These are phyloP conservation scores for Coilia nasus DNA, from an alignment of 2,797 vertebrate genomes.

Conservation along the genomic window DNA sequence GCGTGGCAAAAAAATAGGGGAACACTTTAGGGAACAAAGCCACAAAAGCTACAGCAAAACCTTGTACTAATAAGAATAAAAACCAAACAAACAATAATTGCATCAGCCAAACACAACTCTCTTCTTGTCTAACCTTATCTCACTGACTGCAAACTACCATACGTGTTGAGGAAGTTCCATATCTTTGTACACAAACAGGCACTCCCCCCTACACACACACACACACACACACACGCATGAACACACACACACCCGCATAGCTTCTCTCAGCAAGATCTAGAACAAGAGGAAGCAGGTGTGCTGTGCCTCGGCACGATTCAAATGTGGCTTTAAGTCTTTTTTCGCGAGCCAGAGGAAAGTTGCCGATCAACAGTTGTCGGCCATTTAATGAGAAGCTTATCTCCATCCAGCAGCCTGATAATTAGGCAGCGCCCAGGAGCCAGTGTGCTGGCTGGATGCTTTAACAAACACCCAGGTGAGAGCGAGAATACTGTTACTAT, in stretches of 20 bases:
- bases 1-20: conserved; percentile 46
- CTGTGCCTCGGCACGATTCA: conserved; percentile 64
- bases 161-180: background rate
- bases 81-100: conserved; percentile 8
- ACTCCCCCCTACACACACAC: background rate
- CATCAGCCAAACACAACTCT: background rate
- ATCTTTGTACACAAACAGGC: background rate
- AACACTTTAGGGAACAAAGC: background rate
- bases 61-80: background rate
- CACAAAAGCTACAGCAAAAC: background rate
- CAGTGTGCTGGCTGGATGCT: conserved; percentile 42
- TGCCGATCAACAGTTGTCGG: conserved; percentile 47
- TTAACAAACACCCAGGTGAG: conserved; percentile 58
- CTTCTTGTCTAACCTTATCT: conserved; percentile 6
- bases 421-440: conserved; percentile 56
- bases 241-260: background rate
- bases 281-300: conserved; percentile 38
- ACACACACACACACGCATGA: conserved; percentile 6
- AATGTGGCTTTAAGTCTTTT: conserved; percentile 75
- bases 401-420: conserved; percentile 61
- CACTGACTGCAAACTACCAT: background rate
- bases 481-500: conserved; percentile 27
- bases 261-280: background rate
- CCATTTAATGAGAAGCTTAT: conserved; percentile 63
- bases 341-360: conserved; percentile 57